Evolutionary conservation across 2,888 invertebrate genomes (phyloP).

Genomic region (Pyrrhosoma nymphula): DNA sequence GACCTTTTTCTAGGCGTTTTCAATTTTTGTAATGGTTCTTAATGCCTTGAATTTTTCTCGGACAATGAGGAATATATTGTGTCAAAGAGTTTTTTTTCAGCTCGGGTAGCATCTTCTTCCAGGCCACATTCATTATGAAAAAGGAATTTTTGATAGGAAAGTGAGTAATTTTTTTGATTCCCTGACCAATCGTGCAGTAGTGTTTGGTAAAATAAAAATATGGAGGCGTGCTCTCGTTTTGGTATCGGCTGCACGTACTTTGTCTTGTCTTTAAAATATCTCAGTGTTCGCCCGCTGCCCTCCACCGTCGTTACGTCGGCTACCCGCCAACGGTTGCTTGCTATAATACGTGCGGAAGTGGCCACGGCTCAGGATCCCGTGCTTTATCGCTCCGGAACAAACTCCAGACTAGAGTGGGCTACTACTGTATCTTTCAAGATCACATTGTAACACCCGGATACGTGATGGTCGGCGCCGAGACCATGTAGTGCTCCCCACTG

Average conservation of each 20-base stretch:
- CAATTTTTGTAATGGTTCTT: no score
- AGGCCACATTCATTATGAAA: no score
- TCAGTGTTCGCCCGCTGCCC: not conserved
- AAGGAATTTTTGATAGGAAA: no score
- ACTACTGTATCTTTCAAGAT: constrained; percentile 25
- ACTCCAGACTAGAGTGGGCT: not conserved
- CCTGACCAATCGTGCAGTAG: no score
- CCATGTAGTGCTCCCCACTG: not conserved
- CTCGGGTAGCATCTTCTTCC: no score
- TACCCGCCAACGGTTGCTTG: not conserved
- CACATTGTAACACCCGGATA: constrained; percentile 1
- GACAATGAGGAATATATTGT: no score
- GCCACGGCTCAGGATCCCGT: not conserved
- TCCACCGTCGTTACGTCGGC: not conserved
- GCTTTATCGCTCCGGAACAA: not conserved
- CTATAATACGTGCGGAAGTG: constrained; percentile 7
- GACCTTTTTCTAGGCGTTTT: no score
- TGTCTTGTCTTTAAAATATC: not conserved
- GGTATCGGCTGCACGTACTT: not conserved
- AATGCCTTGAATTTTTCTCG: no score
- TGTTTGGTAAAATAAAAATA: not conserved
- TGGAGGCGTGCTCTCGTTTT: not conserved
- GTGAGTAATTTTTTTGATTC: no score
- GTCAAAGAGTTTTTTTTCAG: no score
- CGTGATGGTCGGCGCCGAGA: not conserved